Evolutionary conservation across 2,888 invertebrate genomes (phyloP).

Genomic region (Achlya flavicornis): DNA sequence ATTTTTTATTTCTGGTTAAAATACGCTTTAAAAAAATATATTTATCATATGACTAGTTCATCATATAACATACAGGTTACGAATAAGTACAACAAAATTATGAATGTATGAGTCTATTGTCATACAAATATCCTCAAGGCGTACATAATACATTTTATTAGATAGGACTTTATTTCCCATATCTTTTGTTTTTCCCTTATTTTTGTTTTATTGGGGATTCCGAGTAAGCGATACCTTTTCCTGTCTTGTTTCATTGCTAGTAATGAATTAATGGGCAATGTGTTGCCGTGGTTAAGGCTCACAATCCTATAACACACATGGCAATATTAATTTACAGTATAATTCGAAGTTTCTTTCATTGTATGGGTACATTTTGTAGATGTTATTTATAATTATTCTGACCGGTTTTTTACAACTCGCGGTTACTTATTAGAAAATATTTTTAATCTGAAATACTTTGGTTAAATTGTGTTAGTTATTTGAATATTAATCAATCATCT

Average conservation of each 20-base stretch:
- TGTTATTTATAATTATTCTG: background rate
- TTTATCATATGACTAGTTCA: too few relatives aligned
- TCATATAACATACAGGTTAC: too few relatives aligned
- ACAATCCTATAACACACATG: constrained; percentile 6
- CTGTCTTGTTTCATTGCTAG: constrained; percentile 12
- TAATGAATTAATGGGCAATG: constrained; percentile 11
- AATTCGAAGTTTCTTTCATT: background rate
- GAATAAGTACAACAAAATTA: background rate
- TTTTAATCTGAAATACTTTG: too few relatives aligned
- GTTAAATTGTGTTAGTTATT: too few relatives aligned
- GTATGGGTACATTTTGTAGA: background rate
- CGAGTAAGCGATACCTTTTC: constrained; percentile 14
- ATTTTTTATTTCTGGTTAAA: too few relatives aligned
- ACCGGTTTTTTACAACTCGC: too few relatives aligned
- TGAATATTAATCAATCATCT: too few relatives aligned
- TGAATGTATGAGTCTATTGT: background rate
- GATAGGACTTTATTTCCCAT: constrained; percentile 11
- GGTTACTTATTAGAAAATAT: too few relatives aligned
- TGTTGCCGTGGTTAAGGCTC: background rate
- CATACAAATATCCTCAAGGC: constrained; percentile 1
- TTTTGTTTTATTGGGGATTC: constrained; percentile 14
- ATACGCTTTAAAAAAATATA: too few relatives aligned
- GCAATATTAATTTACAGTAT: background rate
- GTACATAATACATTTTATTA: constrained; percentile 9
- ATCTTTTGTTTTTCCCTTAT: constrained; percentile 13